Base-by-base conservation (phyloP, 1,140 invertebrate genomes). In the Neodiprion pinetum region DNA sequence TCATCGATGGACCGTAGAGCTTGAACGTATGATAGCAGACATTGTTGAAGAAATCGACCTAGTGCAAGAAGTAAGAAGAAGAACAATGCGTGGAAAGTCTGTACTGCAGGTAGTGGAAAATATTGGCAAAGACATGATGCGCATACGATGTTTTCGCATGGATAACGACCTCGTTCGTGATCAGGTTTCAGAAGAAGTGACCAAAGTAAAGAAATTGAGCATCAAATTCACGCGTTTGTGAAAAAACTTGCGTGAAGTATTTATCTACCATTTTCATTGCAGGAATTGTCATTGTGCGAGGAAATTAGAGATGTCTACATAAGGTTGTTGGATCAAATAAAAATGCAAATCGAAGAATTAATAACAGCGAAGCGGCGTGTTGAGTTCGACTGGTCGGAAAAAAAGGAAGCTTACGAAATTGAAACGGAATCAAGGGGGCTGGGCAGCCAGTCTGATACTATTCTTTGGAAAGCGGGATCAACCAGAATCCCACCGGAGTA, bases 361-460 rank as follows among this genome's bases (percentile, higher is more conserved):
- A 93, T 94, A 79, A 91, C 94, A 67, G 91, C 94, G 0, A 96
- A 96, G 84, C 91, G 93, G 77, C 91, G 92, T 48, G 88, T 96
- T 28, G 95, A 96, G 87, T 92, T 92, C 79, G 95, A 96, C 82
- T 96, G 95, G 95, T 96, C 94, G 80, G 94, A 96, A 81, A 97
- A 96, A 89, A 91, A 92, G 74, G 91, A 94, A 84, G 91, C 95
- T 3, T 93, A 95, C 81, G 91, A 95, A 79, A 93, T 95, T 12
- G 95, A 96, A 76, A 82, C 90, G 1, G 86, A 88, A 3, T 93
- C 92, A 79, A 77, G 91, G 53, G 86, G 90, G 9, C 81, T 94
- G 7, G 91, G 90, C 74, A 92, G 91, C 71, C 88, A 89, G 74
- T 92, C 93, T 0, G 87, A 87, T 23, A 91, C 89, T 0, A 89